Conservation (phyloP, 2,888 invertebrate species). For the Pandemis heparana region DNA sequence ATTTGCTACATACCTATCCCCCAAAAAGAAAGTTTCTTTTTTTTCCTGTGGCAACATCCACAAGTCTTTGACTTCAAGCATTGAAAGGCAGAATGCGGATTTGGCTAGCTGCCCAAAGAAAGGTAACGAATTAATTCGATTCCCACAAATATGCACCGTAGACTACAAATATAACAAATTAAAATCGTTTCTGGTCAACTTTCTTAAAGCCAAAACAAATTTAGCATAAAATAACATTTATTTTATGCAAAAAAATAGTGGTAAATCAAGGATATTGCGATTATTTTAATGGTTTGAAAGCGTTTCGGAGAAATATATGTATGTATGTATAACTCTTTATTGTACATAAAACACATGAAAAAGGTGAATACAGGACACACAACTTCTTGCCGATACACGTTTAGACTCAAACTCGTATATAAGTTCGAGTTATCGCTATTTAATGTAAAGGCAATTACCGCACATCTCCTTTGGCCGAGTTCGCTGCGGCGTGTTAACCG, state of each 20-base stretch:
- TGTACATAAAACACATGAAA: too few relatives aligned
- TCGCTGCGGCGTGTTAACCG: constrained; percentile 15
- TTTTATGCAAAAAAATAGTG: too few relatives aligned
- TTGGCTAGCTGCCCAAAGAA: constrained; percentile 34
- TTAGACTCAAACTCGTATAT: background rate
- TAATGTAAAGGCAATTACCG: background rate
- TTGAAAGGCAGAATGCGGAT: constrained; percentile 8
- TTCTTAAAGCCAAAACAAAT: too few relatives aligned
- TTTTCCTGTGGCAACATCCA: constrained; percentile 11
- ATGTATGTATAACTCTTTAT: too few relatives aligned
- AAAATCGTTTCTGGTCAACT: too few relatives aligned
- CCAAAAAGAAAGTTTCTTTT: background rate
- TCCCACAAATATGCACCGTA: background rate
- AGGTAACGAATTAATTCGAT: constrained; percentile 8
- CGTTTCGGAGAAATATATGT: too few relatives aligned
- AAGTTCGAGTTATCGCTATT: background rate
- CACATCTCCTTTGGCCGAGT: constrained; percentile 30
- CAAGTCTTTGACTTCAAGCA: constrained; percentile 21
- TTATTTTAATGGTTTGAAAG: too few relatives aligned
- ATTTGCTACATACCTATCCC: background rate
- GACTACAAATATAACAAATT: too few relatives aligned
- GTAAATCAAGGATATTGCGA: too few relatives aligned
- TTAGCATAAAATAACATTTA: too few relatives aligned
- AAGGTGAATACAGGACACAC: too few relatives aligned
- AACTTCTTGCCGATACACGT: background rate